Evolutionary conservation across 2,888 invertebrate species (phyloP).

Genomic region (Ophioninae sp.): DNA sequence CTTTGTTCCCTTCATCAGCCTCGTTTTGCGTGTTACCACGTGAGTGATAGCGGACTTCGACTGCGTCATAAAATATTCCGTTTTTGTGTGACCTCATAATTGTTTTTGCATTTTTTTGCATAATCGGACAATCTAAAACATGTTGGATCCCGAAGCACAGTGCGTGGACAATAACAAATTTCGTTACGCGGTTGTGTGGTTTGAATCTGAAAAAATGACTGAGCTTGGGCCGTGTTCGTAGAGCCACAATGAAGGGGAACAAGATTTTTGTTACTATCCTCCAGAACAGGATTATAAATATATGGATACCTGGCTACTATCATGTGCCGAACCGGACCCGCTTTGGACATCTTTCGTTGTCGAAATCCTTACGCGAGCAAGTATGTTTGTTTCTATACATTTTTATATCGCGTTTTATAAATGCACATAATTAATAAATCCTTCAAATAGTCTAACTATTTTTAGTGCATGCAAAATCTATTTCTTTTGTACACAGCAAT

Average conservation of each 20-base stretch:
- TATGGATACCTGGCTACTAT: slow-evolving; percentile 24
- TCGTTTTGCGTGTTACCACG: background rate
- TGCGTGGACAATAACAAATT: slow-evolving; percentile 34
- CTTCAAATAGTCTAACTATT: background rate
- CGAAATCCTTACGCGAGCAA: slow-evolving; percentile 35
- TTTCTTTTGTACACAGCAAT: background rate
- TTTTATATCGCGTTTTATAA: slow-evolving; percentile 2
- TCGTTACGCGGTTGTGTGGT: slow-evolving; percentile 38
- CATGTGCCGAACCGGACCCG: slow-evolving; percentile 24
- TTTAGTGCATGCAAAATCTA: slow-evolving; percentile 6
- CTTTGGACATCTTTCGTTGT: slow-evolving; percentile 27
- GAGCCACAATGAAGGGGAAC: slow-evolving; percentile 36
- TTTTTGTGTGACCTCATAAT: background rate
- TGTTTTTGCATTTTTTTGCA: background rate
- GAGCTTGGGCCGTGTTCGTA: slow-evolving; percentile 40
- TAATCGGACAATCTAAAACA: slow-evolving; percentile 22
- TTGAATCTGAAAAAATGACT: slow-evolving; percentile 33
- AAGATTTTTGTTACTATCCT: slow-evolving; percentile 44
- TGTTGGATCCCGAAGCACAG: slow-evolving; percentile 38
- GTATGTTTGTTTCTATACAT: slow-evolving; percentile 37
- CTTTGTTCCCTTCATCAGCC: background rate
- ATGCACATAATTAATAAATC: slow-evolving; percentile 5
- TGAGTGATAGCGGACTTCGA: background rate
- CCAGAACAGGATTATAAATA: slow-evolving; percentile 36
- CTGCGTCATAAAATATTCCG: background rate